Evolutionary conservation across 2,888 invertebrate genomes (phyloP), one percentile per base, ranked within the genome.

Genomic region (Synanthedon myopaeformis): DNA sequence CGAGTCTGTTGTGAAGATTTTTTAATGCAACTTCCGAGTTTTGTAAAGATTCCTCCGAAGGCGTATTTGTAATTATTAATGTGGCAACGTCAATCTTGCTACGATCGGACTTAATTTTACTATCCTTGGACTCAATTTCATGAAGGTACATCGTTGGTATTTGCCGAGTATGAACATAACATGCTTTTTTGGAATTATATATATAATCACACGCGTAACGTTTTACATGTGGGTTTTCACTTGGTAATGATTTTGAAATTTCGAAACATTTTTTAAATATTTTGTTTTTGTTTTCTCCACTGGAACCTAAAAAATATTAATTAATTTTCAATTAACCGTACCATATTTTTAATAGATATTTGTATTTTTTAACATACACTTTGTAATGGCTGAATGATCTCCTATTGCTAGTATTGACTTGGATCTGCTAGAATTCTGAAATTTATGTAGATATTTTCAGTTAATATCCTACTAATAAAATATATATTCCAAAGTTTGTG

Each of bases 341-440:
- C 10, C 8, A 35, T 10, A 35, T 35, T 35, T 35, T 35, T 35
- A 35, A 35, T 10, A 10, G 8, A 35, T 35, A 35, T 10, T 35
- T 35, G 3, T 35, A 35, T 10, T 19, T 17, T 17, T 35, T 13
- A 53, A 28, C 49, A 69, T 80, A 85, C 85, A 64, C 41, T 72
- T 73, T 19, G 68, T 74, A 56, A 77, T 75, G 45, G 80, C 81
- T 23, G 76, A 74, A 63, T 85, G 80, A 60, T 85, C 84, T 61
- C 82, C 84, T 54, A 82, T 76, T 52, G 78, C 83, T 55, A 83
- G 72, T 51, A 76, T 70, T 49, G 80, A 81, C 13, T 71, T 72
- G 41, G 82, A 76, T 63, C 72, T 79, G 50, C 76, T 70, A 17
- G 78, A 72, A 57, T 67, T 71, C 85, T 85, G 67, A 28, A 76